These are phyloP conservation scores for Parelbella ahira DNA, from an alignment of 2,888 invertebrate species.

Conservation along the genomic window DNA sequence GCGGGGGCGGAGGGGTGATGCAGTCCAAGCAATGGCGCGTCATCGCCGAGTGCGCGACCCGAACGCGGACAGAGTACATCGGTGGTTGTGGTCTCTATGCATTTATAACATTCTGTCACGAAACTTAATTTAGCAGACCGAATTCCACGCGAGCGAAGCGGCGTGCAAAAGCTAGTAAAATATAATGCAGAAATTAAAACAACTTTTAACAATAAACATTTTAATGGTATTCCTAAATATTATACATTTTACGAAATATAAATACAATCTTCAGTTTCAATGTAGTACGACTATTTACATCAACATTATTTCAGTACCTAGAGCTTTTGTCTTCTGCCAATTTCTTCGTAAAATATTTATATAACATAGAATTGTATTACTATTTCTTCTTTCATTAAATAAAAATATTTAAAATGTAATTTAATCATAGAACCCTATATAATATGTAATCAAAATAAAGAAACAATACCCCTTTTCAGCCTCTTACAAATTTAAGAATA, in stretches of 20 bases:
- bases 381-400: constrained; percentile 2
- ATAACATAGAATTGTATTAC: constrained; percentile 10
- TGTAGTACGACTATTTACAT: constrained; percentile 54
- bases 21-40: too few species aligned
- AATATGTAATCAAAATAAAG: constrained; percentile 2
- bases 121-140: too few species aligned
- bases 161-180: background rate
- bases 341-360: constrained; percentile 9
- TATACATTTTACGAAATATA: constrained; percentile 66
- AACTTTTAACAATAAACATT: constrained; percentile 67
- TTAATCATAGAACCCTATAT: too few species aligned
- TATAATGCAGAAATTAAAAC: constrained; percentile 8
- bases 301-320: constrained; percentile 28
- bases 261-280: constrained; percentile 62
- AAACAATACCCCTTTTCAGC: constrained; percentile 14
- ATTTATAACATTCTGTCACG: too few species aligned
- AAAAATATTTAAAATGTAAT: too few species aligned
- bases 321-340: constrained; percentile 12
- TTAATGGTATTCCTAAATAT: constrained; percentile 61
- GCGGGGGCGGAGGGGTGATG: too few species aligned
- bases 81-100: too few species aligned
- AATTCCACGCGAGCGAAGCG: too few species aligned
- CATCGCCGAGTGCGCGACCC: too few species aligned
- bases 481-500: constrained; percentile 10
- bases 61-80: too few species aligned